phyloP scores from a whole-genome alignment of 2,113 vertebrate species.

The Paratilapia polleni region DNA sequence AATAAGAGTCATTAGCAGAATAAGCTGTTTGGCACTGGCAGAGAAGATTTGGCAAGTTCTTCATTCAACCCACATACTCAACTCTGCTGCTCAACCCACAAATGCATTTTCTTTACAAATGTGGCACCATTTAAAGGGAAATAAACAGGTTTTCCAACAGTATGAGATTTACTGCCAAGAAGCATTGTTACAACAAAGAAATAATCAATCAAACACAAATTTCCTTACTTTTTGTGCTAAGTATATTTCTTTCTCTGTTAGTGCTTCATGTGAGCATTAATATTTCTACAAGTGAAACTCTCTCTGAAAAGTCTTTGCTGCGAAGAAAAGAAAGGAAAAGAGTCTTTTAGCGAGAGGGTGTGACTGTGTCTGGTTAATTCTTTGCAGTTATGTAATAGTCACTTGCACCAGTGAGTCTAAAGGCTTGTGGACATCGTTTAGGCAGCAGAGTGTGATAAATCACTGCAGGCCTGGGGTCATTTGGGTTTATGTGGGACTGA shows the following conservation, averaged over 20 bases:
- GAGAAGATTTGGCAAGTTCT: no score
- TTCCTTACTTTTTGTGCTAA: no score
- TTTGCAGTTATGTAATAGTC: slow-evolving; percentile 63
- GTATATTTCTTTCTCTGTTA: slow-evolving; percentile 3
- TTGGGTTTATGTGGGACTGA: slow-evolving; percentile 58
- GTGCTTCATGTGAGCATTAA: neutral
- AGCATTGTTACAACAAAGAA: no score
- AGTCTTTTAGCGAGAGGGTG: slow-evolving; percentile 45
- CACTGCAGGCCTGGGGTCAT: slow-evolving; percentile 51
- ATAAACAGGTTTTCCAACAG: no score
- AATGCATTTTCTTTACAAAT: no score
- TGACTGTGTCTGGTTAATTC: slow-evolving; percentile 45
- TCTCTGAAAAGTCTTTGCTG: slow-evolving; percentile 12
- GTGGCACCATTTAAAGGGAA: no score
- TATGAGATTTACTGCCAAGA: no score
- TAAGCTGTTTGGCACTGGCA: no score
- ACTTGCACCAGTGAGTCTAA: slow-evolving; percentile 31
- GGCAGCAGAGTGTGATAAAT: slow-evolving; percentile 60
- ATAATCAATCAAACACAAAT: no score
- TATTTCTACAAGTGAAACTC: slow-evolving; percentile 12
- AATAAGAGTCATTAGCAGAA: no score
- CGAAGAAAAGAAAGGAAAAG: slow-evolving; percentile 13
- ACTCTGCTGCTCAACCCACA: no score
- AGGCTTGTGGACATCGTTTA: slow-evolving; percentile 47
- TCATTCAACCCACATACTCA: no score